Percentiles rank a stretch among this genome's conserved stretches.
phyloP scores from a whole-genome alignment of 2,797 vertebrate species.

The Diplodus puntazzo region DNA sequence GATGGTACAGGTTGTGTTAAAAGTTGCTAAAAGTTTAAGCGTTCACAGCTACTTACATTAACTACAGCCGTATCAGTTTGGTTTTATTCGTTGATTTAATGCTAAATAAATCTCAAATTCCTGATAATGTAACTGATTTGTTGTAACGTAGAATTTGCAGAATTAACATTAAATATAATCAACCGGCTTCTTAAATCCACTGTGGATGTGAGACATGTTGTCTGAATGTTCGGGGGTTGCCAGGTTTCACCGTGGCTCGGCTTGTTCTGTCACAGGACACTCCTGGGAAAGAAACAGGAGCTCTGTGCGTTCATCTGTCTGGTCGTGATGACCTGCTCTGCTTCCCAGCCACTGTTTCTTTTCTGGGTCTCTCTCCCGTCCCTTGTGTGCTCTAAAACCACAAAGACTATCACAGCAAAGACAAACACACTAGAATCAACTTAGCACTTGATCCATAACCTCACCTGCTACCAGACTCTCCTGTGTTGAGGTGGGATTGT shows the following conservation, averaged over 20 bases:
- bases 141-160: neutral
- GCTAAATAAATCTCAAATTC: neutral
- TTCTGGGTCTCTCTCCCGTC: slow-evolving; percentile 13
- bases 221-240: slow-evolving; percentile 5
- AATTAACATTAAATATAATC: neutral
- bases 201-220: neutral
- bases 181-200: neutral
- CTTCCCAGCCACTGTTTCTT: slow-evolving; percentile 22
- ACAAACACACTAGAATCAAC: slow-evolving; percentile 18
- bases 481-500: slow-evolving; percentile 28
- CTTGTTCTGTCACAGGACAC: slow-evolving; percentile 50
- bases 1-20: neutral
- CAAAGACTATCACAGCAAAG: slow-evolving; percentile 23
- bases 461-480: slow-evolving; percentile 26
- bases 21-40: neutral
- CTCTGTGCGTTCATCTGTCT: neutral
- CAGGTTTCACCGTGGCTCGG: neutral
- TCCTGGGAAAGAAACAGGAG: slow-evolving; percentile 45
- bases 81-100: slow-evolving; percentile 3
- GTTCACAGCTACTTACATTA: neutral
- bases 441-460: slow-evolving; percentile 41
- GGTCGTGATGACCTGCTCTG: slow-evolving; percentile 16
- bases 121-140: neutral
- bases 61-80: neutral
- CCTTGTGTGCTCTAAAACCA: slow-evolving; percentile 24